Evolutionary conservation across 2,113 vertebrate genomes (phyloP).

Genomic region (Pyrgilauda ruficollis): DNA sequence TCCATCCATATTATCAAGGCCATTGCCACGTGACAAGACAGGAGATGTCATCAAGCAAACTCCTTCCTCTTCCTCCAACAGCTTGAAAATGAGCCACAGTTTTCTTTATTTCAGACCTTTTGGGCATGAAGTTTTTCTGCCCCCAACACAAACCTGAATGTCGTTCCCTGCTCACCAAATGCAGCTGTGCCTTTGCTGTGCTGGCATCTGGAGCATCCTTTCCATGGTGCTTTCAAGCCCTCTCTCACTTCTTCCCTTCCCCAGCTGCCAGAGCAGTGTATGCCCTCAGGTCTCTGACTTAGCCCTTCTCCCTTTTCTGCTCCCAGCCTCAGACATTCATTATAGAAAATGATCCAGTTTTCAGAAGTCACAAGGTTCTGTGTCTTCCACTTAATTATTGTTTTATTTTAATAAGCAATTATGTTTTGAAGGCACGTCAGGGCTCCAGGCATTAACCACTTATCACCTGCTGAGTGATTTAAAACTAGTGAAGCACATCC

Average conservation of each 20-base stretch:
- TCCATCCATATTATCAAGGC: not conserved
- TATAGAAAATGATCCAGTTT: slow-evolving; percentile 8
- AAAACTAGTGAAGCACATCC: slow-evolving; percentile 19
- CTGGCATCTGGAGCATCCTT: not conserved
- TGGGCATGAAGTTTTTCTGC: not conserved
- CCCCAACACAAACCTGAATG: not conserved
- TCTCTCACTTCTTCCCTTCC: not conserved
- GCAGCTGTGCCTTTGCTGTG: not conserved
- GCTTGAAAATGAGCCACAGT: not conserved
- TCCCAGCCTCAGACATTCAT: not conserved
- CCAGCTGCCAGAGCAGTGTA: not conserved
- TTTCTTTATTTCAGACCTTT: not conserved
- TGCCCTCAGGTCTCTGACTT: not conserved
- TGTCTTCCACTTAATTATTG: slow-evolving; percentile 53
- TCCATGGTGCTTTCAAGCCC: not conserved
- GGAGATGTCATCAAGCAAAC: not conserved
- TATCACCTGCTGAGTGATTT: slow-evolving; percentile 39
- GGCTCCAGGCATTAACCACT: slow-evolving; percentile 32
- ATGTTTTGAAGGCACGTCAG: slow-evolving; percentile 42
- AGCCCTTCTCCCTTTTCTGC: not conserved
- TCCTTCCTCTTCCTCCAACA: not conserved
- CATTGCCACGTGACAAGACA: not conserved
- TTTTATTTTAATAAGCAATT: slow-evolving; percentile 60
- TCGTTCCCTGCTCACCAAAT: not conserved
- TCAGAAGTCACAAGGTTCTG: slow-evolving; percentile 25